These are phyloP conservation scores for Eupithecia tripunctaria DNA, from an alignment of 2,888 invertebrate species.

Conservation along the genomic window DNA sequence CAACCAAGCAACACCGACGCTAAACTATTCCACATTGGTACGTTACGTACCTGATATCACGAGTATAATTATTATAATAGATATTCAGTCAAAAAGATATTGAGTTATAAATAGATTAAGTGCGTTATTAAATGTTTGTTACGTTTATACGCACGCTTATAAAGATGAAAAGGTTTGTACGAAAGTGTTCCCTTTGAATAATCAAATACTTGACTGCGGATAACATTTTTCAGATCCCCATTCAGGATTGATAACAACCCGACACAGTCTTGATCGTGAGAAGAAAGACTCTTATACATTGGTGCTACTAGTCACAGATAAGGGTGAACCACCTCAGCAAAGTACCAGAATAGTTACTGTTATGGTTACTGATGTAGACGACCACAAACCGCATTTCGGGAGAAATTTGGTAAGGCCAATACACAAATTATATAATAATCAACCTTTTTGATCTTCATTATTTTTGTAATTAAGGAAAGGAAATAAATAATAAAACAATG, in stretches of 20 bases:
- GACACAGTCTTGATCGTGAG: slow-evolving; percentile 89
- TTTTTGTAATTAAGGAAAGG: too few relatives aligned
- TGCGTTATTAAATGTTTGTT: too few relatives aligned
- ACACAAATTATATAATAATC: not conserved
- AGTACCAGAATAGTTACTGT: slow-evolving; percentile 89
- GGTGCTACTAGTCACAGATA: slow-evolving; percentile 90
- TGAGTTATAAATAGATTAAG: too few relatives aligned
- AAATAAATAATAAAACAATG: too few relatives aligned
- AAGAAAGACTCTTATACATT: slow-evolving; percentile 89
- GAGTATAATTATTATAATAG: too few relatives aligned
- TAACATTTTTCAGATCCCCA: slow-evolving; percentile 77
- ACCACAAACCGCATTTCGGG: slow-evolving; percentile 90
- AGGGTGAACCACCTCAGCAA: slow-evolving; percentile 90
- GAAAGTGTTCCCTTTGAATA: too few relatives aligned
- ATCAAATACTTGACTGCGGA: too few relatives aligned
- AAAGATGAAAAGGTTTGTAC: too few relatives aligned
- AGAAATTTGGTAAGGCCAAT: slow-evolving; percentile 84
- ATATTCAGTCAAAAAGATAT: too few relatives aligned
- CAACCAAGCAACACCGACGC: slow-evolving; percentile 88
- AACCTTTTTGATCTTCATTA: too few relatives aligned
- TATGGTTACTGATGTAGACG: slow-evolving; percentile 89
- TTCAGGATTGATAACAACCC: slow-evolving; percentile 89
- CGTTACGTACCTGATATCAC: not conserved
- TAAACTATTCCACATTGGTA: slow-evolving; percentile 86
- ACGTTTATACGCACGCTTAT: too few relatives aligned